These are phyloP conservation scores for Dendroctonus ponderosae DNA, from an alignment of 1,140 invertebrate genomes.

Conservation along the genomic window DNA sequence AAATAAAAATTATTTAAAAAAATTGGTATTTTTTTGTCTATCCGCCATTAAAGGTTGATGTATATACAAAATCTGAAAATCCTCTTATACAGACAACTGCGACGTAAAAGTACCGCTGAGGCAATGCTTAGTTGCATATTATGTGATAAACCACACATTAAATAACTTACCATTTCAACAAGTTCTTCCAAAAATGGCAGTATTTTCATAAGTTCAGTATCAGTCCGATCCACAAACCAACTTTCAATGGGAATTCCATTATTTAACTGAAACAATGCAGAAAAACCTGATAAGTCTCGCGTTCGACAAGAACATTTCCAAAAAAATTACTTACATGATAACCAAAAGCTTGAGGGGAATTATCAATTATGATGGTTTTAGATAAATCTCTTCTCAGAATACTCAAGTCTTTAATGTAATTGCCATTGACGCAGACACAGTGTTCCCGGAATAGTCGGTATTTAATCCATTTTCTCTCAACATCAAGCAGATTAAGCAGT, in stretches of 20 bases:
- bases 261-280: slow-evolving; percentile 70
- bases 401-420: slow-evolving; percentile 94
- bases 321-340: slow-evolving; percentile 64
- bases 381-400: slow-evolving; percentile 91
- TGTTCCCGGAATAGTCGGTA: slow-evolving; percentile 92
- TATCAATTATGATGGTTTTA: slow-evolving; percentile 90
- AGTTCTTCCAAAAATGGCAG: slow-evolving; percentile 91
- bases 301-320: neutral
- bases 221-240: slow-evolving; percentile 91
- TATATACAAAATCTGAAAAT: neutral
- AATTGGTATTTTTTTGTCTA: no score
- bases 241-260: slow-evolving; percentile 97
- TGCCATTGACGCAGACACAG: slow-evolving; percentile 92
- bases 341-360: slow-evolving; percentile 89
- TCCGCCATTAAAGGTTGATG: neutral
- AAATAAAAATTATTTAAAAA: slow-evolving; percentile 4
- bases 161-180: slow-evolving; percentile 65
- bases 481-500: slow-evolving; percentile 89
- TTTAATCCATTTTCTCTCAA: slow-evolving; percentile 84
- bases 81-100: neutral
- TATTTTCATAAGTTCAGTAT: slow-evolving; percentile 88
- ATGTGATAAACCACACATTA: neutral
- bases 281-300: neutral
- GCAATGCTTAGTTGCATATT: no score
- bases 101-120: neutral